Evolutionary conservation across 2,888 invertebrate species (phyloP).

Genomic region (Fragum fragum): DNA sequence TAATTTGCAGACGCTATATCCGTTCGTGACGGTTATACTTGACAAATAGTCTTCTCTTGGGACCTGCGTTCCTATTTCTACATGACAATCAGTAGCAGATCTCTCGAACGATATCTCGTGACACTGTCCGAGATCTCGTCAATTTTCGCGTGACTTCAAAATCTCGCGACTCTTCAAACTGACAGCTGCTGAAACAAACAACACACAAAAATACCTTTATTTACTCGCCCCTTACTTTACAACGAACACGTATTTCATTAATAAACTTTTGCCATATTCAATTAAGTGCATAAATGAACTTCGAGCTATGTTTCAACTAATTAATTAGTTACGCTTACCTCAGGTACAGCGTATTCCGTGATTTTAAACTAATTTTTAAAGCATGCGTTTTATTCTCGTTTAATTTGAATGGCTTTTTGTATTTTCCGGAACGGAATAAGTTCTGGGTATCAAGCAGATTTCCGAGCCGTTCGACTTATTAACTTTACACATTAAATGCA

Average conservation of each 20-base stretch:
- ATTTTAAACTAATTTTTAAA: no score
- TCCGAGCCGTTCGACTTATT: no score
- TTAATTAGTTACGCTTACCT: slow-evolving; percentile 28
- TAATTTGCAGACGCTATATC: slow-evolving; percentile 28
- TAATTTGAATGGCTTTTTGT: no score
- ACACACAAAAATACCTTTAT: slow-evolving; percentile 20
- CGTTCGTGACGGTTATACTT: slow-evolving; percentile 9
- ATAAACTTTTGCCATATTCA: slow-evolving; percentile 28
- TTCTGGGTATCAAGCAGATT: no score
- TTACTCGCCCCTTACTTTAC: neutral
- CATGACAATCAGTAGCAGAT: slow-evolving; percentile 3
- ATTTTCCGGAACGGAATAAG: no score
- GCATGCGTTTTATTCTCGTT: no score
- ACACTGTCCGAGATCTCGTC: slow-evolving; percentile 20
- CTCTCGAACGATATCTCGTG: slow-evolving; percentile 8
- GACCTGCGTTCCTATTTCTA: neutral
- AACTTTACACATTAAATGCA: no score
- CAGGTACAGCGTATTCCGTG: no score
- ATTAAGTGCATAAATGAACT: slow-evolving; percentile 13
- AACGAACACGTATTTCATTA: slow-evolving; percentile 5
- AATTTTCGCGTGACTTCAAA: slow-evolving; percentile 22
- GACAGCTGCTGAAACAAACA: slow-evolving; percentile 31
- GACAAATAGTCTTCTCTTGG: slow-evolving; percentile 19
- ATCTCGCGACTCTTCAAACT: slow-evolving; percentile 10
- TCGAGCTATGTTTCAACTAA: slow-evolving; percentile 20